Conservation (phyloP, 2,888 invertebrate genomes). For the Drosophila sordidula region DNA sequence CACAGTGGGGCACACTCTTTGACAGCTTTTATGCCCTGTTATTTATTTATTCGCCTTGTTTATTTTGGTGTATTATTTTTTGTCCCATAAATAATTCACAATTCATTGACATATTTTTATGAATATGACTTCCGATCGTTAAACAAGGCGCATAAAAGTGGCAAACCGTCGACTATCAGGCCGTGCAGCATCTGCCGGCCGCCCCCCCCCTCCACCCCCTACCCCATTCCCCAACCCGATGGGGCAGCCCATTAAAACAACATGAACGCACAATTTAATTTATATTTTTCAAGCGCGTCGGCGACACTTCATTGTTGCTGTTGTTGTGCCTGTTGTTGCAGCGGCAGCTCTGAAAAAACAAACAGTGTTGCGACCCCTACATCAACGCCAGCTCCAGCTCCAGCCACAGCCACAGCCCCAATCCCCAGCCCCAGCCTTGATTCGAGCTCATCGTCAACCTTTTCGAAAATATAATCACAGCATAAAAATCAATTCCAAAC, state of each 20-base stretch:
- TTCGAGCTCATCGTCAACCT: constrained; percentile 74
- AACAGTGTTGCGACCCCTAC: constrained; percentile 45
- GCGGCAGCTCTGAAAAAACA: constrained; percentile 27
- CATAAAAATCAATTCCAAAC: constrained; percentile 81
- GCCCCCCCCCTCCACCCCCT: constrained; percentile 14
- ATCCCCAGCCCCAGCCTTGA: constrained; percentile 29
- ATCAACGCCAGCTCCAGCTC: neutral
- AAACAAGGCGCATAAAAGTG: constrained; percentile 72
- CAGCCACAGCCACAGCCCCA: constrained; percentile 5
- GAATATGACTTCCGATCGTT: constrained; percentile 81
- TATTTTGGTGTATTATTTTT: constrained; percentile 50
- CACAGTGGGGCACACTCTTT: neutral
- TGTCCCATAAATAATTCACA: constrained; percentile 76
- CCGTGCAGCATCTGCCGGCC: constrained; percentile 43
- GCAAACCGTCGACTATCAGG: constrained; percentile 52
- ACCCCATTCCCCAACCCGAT: neutral
- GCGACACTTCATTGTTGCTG: constrained; percentile 51
- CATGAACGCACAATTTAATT: constrained; percentile 81
- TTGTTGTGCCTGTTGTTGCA: constrained; percentile 1
- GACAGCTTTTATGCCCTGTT: constrained; percentile 20
- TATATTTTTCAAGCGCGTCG: constrained; percentile 77
- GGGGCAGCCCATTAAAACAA: constrained; percentile 74
- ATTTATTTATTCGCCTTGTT: constrained; percentile 63
- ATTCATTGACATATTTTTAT: constrained; percentile 81
- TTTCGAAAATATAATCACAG: constrained; percentile 80